Evolutionary conservation across 2,113 vertebrate genomes (phyloP).

Genomic region (Crotalus tigris): DNA sequence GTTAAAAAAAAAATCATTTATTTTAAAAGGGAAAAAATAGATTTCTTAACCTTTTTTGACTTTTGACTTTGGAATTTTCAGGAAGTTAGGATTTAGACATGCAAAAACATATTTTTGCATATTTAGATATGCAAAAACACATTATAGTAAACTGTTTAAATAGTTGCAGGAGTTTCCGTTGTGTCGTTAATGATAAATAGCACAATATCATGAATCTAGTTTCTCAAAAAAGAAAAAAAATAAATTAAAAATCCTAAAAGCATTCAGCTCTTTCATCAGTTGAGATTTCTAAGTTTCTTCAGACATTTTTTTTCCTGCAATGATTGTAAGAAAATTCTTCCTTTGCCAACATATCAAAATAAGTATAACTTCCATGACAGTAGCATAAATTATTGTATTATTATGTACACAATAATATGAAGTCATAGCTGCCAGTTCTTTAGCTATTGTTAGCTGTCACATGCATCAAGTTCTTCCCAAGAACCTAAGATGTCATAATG

Average conservation of each 20-base stretch:
- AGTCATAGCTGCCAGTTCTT: neutral
- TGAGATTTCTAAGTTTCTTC: constrained; percentile 1
- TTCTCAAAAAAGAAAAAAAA: constrained; percentile 8
- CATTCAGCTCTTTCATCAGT: constrained; percentile 15
- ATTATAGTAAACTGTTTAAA: constrained; percentile 22
- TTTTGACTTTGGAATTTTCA: constrained; percentile 2
- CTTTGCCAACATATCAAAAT: neutral
- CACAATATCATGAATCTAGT: constrained; percentile 24
- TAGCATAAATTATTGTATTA: neutral
- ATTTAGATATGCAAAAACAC: constrained; percentile 23
- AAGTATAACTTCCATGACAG: neutral
- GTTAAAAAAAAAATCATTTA: neutral
- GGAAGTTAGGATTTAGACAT: constrained; percentile 18
- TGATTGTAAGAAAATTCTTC: neutral
- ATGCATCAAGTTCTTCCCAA: neutral
- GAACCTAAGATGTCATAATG: neutral
- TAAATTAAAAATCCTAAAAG: neutral
- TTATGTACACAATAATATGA: neutral
- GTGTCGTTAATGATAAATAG: constrained; percentile 22
- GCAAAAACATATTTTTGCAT: neutral
- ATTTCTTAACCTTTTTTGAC: constrained; percentile 2
- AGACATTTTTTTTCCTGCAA: constrained; percentile 13
- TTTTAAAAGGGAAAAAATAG: neutral
- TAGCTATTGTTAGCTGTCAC: neutral
- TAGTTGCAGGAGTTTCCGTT: constrained; percentile 20